Evolutionary conservation across 1,140 invertebrate species (phyloP).

Genomic region (Aphelenchoides avenae): DNA sequence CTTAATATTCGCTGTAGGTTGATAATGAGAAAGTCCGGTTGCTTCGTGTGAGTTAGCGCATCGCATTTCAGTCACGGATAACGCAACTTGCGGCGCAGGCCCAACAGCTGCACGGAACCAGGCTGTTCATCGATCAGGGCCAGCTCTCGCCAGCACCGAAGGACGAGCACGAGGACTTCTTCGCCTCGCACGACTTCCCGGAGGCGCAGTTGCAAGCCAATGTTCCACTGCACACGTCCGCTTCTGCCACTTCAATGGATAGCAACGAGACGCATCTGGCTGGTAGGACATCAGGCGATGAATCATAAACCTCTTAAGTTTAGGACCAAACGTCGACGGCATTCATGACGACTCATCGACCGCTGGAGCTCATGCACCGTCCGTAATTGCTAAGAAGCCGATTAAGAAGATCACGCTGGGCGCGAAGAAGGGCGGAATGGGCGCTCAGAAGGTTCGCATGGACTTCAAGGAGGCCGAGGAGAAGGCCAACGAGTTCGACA

Average conservation of each 20-base stretch:
- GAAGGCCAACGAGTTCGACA: conserved; percentile 66
- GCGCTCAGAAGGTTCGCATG: conserved; percentile 82
- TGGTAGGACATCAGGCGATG: neutral
- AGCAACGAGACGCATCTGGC: neutral
- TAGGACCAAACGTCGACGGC: no score
- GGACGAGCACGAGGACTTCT: conserved; percentile 43
- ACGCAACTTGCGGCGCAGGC: conserved; percentile 74
- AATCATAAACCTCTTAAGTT: no score
- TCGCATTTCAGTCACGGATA: conserved; percentile 79
- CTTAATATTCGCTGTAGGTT: no score
- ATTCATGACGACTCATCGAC: no score
- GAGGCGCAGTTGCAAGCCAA: conserved; percentile 15
- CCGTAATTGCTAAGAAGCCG: conserved; percentile 47
- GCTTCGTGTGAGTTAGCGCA: no score
- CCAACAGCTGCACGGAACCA: conserved; percentile 79
- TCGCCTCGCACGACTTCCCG: conserved; percentile 23
- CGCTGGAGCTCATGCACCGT: no score
- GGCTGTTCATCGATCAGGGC: conserved; percentile 66
- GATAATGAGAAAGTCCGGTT: no score
- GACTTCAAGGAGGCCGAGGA: conserved; percentile 94
- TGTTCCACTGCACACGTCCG: no score
- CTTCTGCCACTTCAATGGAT: neutral
- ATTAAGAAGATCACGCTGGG: conserved; percentile 53
- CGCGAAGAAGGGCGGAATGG: conserved; percentile 78
- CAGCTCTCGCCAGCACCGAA: conserved; percentile 15